A percentile compares a stretch with the other conserved stretches of the same genome.
Evolutionary conservation across 2,797 vertebrate species (phyloP).

Genomic region (Silurus aristotelis): DNA sequence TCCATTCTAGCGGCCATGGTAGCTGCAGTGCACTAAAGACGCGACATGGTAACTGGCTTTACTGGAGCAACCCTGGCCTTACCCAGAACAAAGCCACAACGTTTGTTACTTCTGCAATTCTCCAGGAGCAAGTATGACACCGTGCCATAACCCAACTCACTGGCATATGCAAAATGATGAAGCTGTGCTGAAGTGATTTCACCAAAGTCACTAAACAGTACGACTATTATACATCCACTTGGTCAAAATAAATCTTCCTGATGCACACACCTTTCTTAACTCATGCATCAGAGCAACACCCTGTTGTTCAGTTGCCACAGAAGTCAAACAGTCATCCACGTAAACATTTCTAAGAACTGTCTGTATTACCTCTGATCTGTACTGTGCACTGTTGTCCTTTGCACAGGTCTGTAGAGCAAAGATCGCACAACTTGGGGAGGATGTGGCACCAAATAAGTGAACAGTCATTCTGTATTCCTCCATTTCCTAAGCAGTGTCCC

Average conservation of each 20-base stretch:
- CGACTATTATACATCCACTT: constrained; percentile 3
- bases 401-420: neutral
- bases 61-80: constrained; percentile 18
- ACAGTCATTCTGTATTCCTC: constrained; percentile 11
- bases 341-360: no score
- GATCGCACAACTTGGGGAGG: constrained; percentile 4
- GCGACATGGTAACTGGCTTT: neutral
- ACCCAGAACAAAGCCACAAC: neutral
- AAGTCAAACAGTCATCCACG: neutral
- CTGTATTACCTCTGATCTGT: neutral
- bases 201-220: neutral
- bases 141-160: constrained; percentile 28
- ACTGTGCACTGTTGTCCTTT: neutral
- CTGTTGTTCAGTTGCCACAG: neutral
- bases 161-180: constrained; percentile 27
- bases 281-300: neutral
- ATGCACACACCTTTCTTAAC: neutral
- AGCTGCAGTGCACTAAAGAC: neutral
- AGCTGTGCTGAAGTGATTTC: neutral
- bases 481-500: neutral
- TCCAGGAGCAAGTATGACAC: neutral
- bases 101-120: no score
- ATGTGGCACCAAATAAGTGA: constrained; percentile 8
- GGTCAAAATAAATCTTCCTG: neutral
- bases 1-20: neutral